Base-by-base conservation (phyloP, 2,888 invertebrate genomes). In the Tenodera sinensis region DNA sequence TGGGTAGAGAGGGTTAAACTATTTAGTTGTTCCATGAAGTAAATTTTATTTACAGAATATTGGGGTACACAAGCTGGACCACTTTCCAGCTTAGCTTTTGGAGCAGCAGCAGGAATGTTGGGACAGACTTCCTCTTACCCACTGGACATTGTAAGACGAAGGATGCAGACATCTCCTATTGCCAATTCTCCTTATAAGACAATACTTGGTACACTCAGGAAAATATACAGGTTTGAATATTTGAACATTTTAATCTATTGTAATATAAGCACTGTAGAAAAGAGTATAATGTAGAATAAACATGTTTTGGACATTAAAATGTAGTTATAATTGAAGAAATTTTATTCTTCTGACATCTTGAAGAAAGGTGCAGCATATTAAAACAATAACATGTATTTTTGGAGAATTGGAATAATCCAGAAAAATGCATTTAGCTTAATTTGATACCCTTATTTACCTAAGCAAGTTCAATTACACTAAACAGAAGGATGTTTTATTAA, bases 71-170 rank as follows among this genome's bases (percentile, higher is more conserved):
- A 20, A 71, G 25, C 93, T 14, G 94, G 94, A 92, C 95, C 96
- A 83, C 91, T 96, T 34, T 95, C 96, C 90, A 95, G 97, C 91
- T 94, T 99, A 92, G 92, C 94, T 90, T 98, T 97, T 93, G 99
- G 99, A 30, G 99, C 98, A 71, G 93, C 96, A 47, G 99, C 99
- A 71, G 99, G 99, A 47, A 96, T 98, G 92, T 94, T 98, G 30
- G 99, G 99, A 0, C 99, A 99, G 94, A 97, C 98, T 0, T 96
- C 98, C 42, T 98, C 98, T 90, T 99, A 99, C 94, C 99, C 99
- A 20, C 94, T 99, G 90, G 99, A 99, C 94, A 98, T 99, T 94
- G 97, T 99, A 90, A 94, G 98, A 25, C 93, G 96, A 92, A 93
- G 96, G 91, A 95, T 96, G 95, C 96, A 96, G 92, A 96, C 96